Percentiles rank a stretch among this genome's conserved stretches.
phyloP scores from a whole-genome alignment of 2,888 invertebrate species.

The Timandra comae region DNA sequence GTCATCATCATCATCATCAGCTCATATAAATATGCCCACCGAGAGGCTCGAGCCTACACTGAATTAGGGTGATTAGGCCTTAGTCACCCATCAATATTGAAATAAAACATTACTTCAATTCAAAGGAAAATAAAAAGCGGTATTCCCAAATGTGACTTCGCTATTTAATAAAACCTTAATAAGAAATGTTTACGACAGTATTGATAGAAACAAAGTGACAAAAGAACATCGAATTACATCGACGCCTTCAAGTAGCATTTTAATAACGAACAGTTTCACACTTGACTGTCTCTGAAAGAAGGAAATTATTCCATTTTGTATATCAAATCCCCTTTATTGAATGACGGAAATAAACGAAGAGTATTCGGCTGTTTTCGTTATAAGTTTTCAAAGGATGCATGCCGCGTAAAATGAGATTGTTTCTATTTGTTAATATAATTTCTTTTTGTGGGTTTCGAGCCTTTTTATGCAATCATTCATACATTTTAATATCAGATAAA shows the following conservation, averaged over 20 bases:
- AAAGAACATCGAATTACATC: constrained; percentile 28
- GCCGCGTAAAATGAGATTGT: too few relatives aligned
- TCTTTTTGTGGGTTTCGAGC: not conserved
- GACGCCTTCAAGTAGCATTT: constrained; percentile 34
- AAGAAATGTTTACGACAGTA: constrained; percentile 9
- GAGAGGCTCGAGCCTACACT: too few relatives aligned
- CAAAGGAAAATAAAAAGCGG: too few relatives aligned
- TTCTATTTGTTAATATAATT: not conserved
- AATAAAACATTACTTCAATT: too few relatives aligned
- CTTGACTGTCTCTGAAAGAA: constrained; percentile 36
- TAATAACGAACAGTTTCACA: constrained; percentile 48
- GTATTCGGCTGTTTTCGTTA: constrained; percentile 16
- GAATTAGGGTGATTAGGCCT: too few relatives aligned
- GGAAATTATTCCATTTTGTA: constrained; percentile 45
- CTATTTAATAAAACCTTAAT: too few relatives aligned
- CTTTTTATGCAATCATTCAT: too few relatives aligned
- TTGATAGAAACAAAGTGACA: constrained; percentile 23
- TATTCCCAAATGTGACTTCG: too few relatives aligned
- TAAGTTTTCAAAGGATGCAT: constrained; percentile 5
- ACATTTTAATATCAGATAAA: too few relatives aligned
- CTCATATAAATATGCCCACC: too few relatives aligned
- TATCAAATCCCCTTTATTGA: constrained; percentile 38
- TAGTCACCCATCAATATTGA: too few relatives aligned
- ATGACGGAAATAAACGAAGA: constrained; percentile 29
- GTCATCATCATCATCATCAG: too few relatives aligned